Percentiles rank a stretch among this genome's conserved stretches.
These are phyloP conservation scores for Agonum fuliginosum DNA, from an alignment of 2,888 invertebrate species.

Conservation along the genomic window DNA sequence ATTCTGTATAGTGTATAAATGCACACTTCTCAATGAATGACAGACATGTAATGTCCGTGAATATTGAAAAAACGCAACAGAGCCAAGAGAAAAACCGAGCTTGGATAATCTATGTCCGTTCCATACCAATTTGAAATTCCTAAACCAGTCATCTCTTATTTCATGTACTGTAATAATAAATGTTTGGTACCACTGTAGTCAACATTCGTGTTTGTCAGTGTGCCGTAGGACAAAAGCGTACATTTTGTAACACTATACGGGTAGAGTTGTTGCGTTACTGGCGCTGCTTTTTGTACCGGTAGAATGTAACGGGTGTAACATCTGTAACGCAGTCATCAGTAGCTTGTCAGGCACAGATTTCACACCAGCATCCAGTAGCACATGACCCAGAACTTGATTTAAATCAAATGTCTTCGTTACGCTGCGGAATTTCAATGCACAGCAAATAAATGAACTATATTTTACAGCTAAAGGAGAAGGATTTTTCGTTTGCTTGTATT, in stretches of 20 bases:
- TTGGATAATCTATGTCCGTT: too few species aligned
- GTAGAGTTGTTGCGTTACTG: neutral
- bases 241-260: neutral
- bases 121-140: too few species aligned
- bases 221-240: too few species aligned
- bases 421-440: neutral
- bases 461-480: too few species aligned
- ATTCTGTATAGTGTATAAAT: too few species aligned
- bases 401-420: neutral
- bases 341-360: constrained; percentile 13
- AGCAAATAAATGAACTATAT: neutral
- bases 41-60: too few species aligned
- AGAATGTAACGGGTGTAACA: too few species aligned
- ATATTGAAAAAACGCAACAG: too few species aligned
- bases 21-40: too few species aligned
- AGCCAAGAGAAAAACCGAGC: too few species aligned
- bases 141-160: neutral
- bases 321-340: neutral
- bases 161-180: neutral
- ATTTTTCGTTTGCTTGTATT: too few species aligned
- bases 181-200: neutral
- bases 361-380: neutral
- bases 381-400: constrained; percentile 26
- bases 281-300: too few species aligned
- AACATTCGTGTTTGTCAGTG: neutral